phyloP scores from a whole-genome alignment of 2,888 invertebrate genomes.

The Chydorus sphaericus region DNA sequence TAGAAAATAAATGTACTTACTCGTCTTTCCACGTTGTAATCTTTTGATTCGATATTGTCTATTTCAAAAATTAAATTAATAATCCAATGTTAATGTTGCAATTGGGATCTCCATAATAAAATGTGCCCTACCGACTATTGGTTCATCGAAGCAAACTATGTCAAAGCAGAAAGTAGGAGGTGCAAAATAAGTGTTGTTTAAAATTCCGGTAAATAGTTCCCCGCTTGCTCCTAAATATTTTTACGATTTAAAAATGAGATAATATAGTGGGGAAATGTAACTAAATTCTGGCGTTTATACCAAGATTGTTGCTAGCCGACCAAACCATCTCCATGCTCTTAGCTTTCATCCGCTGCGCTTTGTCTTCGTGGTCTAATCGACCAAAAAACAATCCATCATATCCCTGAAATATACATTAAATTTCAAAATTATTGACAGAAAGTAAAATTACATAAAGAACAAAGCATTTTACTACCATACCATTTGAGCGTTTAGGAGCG shows the following conservation, averaged over 20 bases:
- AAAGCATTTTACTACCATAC: too few relatives aligned
- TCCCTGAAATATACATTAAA: conserved; percentile 23
- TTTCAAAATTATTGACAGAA: neutral
- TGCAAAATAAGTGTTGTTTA: conserved; percentile 29
- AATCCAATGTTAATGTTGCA: too few relatives aligned
- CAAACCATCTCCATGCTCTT: conserved; percentile 30
- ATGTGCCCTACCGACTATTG: too few relatives aligned
- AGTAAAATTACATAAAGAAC: too few relatives aligned
- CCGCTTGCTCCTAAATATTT: conserved; percentile 23
- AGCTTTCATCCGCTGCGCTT: neutral
- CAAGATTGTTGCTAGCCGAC: conserved; percentile 20
- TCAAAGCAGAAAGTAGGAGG: conserved; percentile 40
- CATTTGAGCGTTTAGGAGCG: conserved; percentile 38
- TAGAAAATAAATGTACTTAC: neutral
- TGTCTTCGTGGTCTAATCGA: conserved; percentile 33
- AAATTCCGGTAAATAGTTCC: conserved; percentile 36
- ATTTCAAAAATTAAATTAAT: too few relatives aligned
- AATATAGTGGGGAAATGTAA: neutral
- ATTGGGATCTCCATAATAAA: too few relatives aligned
- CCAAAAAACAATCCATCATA: conserved; percentile 35
- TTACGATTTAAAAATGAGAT: neutral
- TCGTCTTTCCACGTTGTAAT: conserved; percentile 16
- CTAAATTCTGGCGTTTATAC: conserved; percentile 5
- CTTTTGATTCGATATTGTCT: conserved; percentile 13
- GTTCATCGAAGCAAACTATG: conserved; percentile 27